Conservation (phyloP, 2,888 invertebrate species). For the Sceliomorpha sp. region DNA sequence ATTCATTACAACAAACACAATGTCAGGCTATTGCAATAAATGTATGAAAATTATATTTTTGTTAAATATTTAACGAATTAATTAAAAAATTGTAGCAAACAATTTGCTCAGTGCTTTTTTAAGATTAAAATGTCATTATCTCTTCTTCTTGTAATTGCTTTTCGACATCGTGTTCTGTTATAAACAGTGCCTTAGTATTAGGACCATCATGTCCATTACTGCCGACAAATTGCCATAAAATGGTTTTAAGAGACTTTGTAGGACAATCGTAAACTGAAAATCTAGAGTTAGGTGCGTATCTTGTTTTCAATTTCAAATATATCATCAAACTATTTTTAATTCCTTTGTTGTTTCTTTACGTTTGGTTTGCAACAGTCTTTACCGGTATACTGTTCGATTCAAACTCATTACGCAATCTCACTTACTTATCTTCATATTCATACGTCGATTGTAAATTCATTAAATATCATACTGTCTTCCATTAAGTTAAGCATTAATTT, state of each 20-base stretch:
- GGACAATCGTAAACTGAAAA: slow-evolving; percentile 10
- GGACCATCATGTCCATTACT: slow-evolving; percentile 42
- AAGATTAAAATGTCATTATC: slow-evolving; percentile 3
- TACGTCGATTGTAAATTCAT: slow-evolving; percentile 24
- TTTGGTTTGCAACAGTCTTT: no score
- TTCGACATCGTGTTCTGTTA: slow-evolving; percentile 29
- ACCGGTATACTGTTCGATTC: slow-evolving; percentile 12
- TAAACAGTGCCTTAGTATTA: slow-evolving; percentile 41
- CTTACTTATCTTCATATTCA: slow-evolving; percentile 10
- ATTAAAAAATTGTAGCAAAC: background rate
- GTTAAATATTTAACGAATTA: background rate
- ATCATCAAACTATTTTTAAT: background rate
- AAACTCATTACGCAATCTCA: slow-evolving; percentile 4
- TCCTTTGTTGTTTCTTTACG: slow-evolving; percentile 18
- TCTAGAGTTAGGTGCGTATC: slow-evolving; percentile 15
- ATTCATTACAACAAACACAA: slow-evolving; percentile 57
- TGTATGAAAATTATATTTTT: slow-evolving; percentile 4
- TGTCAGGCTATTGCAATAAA: slow-evolving; percentile 13
- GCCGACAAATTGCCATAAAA: slow-evolving; percentile 72
- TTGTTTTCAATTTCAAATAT: slow-evolving; percentile 36
- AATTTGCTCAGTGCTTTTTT: background rate
- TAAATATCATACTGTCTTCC: slow-evolving; percentile 37
- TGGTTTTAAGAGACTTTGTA: slow-evolving; percentile 28
- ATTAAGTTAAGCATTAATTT: slow-evolving; percentile 43
- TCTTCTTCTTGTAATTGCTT: slow-evolving; percentile 21